Evolutionary conservation across 2,113 vertebrate species (phyloP).

Genomic region (Trinectes maculatus): DNA sequence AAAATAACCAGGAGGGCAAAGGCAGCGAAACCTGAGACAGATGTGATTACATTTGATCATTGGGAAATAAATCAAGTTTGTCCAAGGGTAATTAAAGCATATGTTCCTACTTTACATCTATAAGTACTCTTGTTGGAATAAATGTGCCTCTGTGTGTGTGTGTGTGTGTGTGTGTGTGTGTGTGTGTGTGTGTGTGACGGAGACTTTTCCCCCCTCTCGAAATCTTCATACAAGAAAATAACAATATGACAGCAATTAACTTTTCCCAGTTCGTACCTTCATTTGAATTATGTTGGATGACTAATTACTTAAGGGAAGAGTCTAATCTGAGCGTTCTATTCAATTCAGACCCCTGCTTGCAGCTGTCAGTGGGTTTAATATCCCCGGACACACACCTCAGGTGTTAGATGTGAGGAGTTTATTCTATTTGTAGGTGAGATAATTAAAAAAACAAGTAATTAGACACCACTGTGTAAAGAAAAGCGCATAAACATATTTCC

Average conservation of each 20-base stretch:
- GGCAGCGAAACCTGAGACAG: slow-evolving; percentile 81
- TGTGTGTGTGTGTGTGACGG: neutral
- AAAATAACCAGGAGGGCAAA: slow-evolving; percentile 82
- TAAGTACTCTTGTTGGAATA: no score
- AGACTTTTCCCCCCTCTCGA: slow-evolving; percentile 15
- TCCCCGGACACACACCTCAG: slow-evolving; percentile 37
- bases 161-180: no score
- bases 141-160: no score
- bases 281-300: slow-evolving; percentile 46
- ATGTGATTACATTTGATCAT: slow-evolving; percentile 40
- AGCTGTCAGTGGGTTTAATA: slow-evolving; percentile 33
- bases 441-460: slow-evolving; percentile 43
- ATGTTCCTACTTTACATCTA: no score
- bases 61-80: slow-evolving; percentile 10
- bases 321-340: slow-evolving; percentile 49
- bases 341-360: slow-evolving; percentile 48
- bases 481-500: neutral
- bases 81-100: neutral
- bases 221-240: slow-evolving; percentile 7
- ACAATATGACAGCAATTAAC: slow-evolving; percentile 31
- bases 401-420: slow-evolving; percentile 21
- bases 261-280: slow-evolving; percentile 24
- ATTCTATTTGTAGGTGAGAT: slow-evolving; percentile 21
- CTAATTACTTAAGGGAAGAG: slow-evolving; percentile 45
- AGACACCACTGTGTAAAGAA: slow-evolving; percentile 20